phyloP scores from a whole-genome alignment of 2,888 invertebrate species.

The Teleogryllus oceanicus region DNA sequence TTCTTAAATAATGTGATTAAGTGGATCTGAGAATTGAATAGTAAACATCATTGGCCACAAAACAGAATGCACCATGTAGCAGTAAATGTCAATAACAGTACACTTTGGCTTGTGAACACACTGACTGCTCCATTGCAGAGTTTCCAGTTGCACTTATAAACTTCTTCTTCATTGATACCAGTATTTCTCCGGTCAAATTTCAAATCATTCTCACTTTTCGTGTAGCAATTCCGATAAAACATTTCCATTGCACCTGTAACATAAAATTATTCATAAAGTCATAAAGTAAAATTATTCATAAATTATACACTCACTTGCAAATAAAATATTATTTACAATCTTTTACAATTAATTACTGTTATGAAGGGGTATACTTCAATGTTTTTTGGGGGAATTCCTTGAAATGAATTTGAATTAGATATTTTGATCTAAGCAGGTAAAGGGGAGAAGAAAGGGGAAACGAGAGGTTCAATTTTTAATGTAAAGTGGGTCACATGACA shows the following conservation, averaged over 20 bases:
- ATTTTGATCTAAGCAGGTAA: too few species aligned
- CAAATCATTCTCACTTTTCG: constrained; percentile 31
- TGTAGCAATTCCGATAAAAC: constrained; percentile 37
- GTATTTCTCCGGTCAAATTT: constrained; percentile 28
- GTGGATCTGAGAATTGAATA: background rate
- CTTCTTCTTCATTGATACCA: constrained; percentile 32
- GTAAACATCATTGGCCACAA: background rate
- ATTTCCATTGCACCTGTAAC: constrained; percentile 37
- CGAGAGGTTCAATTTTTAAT: too few species aligned
- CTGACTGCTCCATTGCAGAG: constrained; percentile 30
- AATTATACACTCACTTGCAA: too few species aligned
- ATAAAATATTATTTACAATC: too few species aligned
- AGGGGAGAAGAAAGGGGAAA: too few species aligned
- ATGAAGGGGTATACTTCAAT: too few species aligned
- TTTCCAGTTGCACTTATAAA: constrained; percentile 33
- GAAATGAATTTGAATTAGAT: too few species aligned
- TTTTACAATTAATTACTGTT: too few species aligned
- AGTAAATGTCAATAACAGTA: background rate
- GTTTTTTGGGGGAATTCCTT: too few species aligned
- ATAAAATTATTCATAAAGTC: background rate
- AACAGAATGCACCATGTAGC: background rate
- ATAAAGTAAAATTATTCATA: background rate
- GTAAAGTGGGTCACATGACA: too few species aligned
- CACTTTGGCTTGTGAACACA: background rate
- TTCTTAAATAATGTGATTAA: background rate